Evolutionary conservation across 2,888 invertebrate species (phyloP).

Genomic region (Andricus quercusramuli): DNA sequence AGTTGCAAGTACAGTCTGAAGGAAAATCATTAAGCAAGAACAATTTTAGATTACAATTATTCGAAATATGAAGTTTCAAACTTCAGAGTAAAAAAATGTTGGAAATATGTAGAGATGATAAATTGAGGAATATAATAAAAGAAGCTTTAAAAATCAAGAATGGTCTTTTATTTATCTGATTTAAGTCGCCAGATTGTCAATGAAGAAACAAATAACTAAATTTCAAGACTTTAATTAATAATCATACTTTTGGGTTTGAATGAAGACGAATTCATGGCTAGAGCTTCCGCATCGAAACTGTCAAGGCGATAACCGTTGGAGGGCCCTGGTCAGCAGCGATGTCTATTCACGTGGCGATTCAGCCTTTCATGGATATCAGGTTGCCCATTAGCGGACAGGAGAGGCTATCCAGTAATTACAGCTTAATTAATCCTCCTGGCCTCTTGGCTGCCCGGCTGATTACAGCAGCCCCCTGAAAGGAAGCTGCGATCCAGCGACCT

Average conservation of each 20-base stretch:
- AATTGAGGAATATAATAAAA: neutral
- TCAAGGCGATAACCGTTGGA: conserved; percentile 12
- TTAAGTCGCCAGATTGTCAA: too few relatives aligned
- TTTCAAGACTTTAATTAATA: neutral
- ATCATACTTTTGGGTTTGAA: neutral
- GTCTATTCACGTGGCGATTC: conserved; percentile 51
- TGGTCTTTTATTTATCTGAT: neutral
- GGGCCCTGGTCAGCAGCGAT: conserved; percentile 30
- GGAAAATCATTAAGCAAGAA: neutral
- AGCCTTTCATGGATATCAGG: conserved; percentile 76
- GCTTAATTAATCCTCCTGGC: conserved; percentile 76
- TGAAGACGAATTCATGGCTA: neutral
- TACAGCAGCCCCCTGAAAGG: conserved; percentile 58
- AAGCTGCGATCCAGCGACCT: neutral
- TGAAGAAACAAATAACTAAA: too few relatives aligned
- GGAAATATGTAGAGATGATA: too few relatives aligned
- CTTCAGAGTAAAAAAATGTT: too few relatives aligned
- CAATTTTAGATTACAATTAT: neutral
- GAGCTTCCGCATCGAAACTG: conserved; percentile 8
- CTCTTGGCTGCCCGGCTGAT: conserved; percentile 70
- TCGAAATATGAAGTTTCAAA: too few relatives aligned
- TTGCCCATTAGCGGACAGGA: conserved; percentile 75
- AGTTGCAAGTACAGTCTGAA: neutral
- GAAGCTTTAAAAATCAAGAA: neutral
- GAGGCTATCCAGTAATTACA: conserved; percentile 76